Base-by-base conservation (phyloP, 30 jellyfish, hydroid and myxozoan species). In the Chironex yamaguchii region DNA sequence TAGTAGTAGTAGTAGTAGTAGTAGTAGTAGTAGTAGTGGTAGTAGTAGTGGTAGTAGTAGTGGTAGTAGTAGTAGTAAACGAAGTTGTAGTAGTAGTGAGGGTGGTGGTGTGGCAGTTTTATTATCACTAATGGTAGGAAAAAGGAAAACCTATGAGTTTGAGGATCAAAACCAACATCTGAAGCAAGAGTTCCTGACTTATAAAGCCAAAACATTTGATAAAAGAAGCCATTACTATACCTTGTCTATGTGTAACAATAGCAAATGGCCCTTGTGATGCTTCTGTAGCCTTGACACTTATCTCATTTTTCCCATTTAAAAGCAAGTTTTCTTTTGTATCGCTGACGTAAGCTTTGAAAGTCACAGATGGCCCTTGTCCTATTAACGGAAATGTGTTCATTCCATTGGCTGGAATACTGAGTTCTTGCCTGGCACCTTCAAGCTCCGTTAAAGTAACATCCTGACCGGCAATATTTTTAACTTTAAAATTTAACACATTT, bases 281-380 rank as follows among this genome's bases (percentile, higher is more conserved):
- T 17, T 42, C 13, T 42, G 58, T 9, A 32, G 74, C 14, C 49
- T 85, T 87, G n/a, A 85, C 66, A 0, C 85, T 24, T 21, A 1
- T 64, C 36, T 24, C 76, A 23, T 51, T 76, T 23, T 91, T 96
- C 0, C 97, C 97, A 49, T 90, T 89, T 30, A 95, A 50, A 27
- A 68, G 88, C 49, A 89, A 71, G 50, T 67, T 62, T 33, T 73
- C 93, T 2, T 90, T 88, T 0, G 85, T 24, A 22, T 81, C 77
- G 67, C 42, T 70, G 22, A 32, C 88, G 9, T 50, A 80, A 0
- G 97, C 99, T 3, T 87, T 80, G 52, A 95, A 84, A 17, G 92
- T 82, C 42, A 90, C 98, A 0, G 99, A 97, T 48, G 62, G 26
- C 23, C 84, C 48, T 27, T 87, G 34, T 31, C 95, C 95, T 12